phyloP scores from a whole-genome alignment of 2,797 vertebrate species.

The Graptemys geographica region DNA sequence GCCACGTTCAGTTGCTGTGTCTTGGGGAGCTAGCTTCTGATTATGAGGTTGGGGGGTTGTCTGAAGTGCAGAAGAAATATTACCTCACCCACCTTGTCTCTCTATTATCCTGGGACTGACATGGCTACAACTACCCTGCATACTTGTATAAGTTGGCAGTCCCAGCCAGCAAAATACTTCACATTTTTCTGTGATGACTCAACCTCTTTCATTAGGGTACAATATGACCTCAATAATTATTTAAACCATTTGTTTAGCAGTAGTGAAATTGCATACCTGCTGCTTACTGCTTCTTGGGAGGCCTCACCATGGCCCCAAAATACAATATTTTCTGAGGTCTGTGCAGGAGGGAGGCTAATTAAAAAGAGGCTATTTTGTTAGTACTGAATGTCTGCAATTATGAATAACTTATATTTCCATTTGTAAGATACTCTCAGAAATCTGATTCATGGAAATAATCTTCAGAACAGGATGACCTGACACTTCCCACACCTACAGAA shows the following conservation, averaged over 20 bases:
- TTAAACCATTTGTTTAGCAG: neutral
- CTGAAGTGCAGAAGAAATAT: neutral
- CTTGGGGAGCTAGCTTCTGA: neutral
- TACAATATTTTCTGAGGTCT: constrained; percentile 20
- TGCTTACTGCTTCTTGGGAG: constrained; percentile 25
- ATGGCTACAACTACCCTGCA: neutral
- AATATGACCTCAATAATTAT: constrained; percentile 7
- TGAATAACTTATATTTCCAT: constrained; percentile 24
- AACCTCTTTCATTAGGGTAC: constrained; percentile 3
- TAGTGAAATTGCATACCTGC: constrained; percentile 36
- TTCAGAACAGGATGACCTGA: constrained; percentile 64
- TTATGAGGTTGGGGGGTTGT: neutral
- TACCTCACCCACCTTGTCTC: neutral
- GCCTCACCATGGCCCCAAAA: constrained; percentile 30
- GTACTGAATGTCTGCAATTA: constrained; percentile 54
- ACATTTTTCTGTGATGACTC: neutral
- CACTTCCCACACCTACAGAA: constrained; percentile 36
- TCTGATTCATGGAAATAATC: constrained; percentile 60
- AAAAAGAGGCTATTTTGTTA: constrained; percentile 64
- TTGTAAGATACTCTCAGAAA: constrained; percentile 48
- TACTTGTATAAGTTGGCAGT: neutral
- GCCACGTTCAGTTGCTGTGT: neutral
- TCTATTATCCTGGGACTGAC: neutral
- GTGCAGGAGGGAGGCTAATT: constrained; percentile 56
- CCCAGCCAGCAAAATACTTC: constrained; percentile 18